These are phyloP conservation scores for Idaea aversata DNA, from an alignment of 2,888 invertebrate genomes.

Conservation along the genomic window DNA sequence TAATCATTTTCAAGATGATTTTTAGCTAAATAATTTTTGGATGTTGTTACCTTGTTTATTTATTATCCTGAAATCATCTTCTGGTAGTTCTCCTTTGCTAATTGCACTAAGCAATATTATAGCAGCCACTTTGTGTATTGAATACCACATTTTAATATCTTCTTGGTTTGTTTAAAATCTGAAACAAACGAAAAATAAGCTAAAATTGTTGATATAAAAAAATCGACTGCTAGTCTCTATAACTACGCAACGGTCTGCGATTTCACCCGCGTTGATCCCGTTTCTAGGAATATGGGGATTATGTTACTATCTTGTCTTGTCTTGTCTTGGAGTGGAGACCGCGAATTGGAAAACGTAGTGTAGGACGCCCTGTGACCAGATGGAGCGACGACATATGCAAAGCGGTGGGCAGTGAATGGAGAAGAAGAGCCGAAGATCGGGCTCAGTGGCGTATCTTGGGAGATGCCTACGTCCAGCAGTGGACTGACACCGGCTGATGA, in stretches of 20 bases:
- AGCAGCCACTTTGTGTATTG: conserved; percentile 54
- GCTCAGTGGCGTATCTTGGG: too few species aligned
- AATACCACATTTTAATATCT: conserved; percentile 45
- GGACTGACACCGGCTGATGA: too few species aligned
- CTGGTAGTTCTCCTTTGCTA: conserved; percentile 65
- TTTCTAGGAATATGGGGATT: too few species aligned
- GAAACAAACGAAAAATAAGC: conserved; percentile 35
- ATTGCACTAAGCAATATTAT: conserved; percentile 58
- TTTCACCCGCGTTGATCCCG: not conserved
- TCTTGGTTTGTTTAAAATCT: conserved; percentile 30
- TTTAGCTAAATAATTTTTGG: not conserved
- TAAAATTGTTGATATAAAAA: not conserved
- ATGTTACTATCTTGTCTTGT: too few species aligned
- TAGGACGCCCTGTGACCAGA: too few species aligned
- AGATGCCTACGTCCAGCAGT: too few species aligned
- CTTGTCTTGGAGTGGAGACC: too few species aligned
- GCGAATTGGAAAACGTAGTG: too few species aligned
- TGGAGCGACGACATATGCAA: too few species aligned
- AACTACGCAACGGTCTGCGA: not conserved
- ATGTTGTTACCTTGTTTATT: conserved; percentile 60
- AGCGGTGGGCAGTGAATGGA: too few species aligned
- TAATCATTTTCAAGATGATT: not conserved
- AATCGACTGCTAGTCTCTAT: not conserved
- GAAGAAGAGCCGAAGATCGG: too few species aligned
- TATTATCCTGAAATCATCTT: conserved; percentile 77